phyloP scores from a whole-genome alignment of 2,113 vertebrate species.

The Alethe diademata region DNA sequence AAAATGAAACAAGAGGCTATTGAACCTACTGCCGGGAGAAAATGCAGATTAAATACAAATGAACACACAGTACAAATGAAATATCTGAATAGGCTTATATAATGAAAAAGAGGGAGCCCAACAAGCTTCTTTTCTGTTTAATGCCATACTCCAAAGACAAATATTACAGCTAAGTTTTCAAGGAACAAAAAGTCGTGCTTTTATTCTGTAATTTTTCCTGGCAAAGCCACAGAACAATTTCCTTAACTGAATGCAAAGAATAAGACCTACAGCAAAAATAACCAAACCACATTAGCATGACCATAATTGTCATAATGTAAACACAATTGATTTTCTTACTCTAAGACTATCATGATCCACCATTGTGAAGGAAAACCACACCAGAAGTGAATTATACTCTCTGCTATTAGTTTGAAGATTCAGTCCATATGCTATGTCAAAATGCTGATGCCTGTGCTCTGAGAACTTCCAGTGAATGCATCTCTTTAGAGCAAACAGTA shows the following conservation, averaged over 20 bases:
- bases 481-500: not conserved
- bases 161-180: not conserved
- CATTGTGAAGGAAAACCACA: not conserved
- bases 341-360: not conserved
- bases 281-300: not conserved
- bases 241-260: not conserved
- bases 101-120: not conserved
- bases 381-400: not conserved
- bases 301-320: not conserved
- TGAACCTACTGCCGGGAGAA: not conserved
- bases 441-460: slow-evolving; percentile 4
- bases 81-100: not conserved
- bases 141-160: not conserved
- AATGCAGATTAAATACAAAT: not conserved
- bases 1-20: not conserved
- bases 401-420: not conserved
- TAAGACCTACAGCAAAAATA: not conserved
- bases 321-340: not conserved
- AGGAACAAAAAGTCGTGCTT: not conserved
- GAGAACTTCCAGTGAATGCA: not conserved
- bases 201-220: not conserved
- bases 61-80: not conserved
- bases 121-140: not conserved
- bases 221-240: not conserved
- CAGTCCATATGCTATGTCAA: not conserved